phyloP scores from a whole-genome alignment of 2,797 vertebrate species.

The Columba guinea region DNA sequence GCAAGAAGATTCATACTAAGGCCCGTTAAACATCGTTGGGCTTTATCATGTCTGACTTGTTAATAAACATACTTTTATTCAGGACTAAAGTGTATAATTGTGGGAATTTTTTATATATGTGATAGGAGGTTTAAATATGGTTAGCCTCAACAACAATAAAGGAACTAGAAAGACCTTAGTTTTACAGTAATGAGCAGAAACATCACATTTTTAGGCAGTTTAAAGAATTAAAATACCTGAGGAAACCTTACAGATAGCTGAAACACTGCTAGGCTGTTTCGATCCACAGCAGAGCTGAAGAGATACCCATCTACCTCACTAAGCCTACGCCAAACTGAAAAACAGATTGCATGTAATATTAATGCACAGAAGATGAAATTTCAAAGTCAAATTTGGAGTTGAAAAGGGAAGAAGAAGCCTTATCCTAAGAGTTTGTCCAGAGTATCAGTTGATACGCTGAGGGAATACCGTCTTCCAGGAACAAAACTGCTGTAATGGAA shows the following conservation, averaged over 20 bases:
- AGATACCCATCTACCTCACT: background rate
- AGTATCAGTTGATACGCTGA: accelerated
- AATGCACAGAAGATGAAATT: background rate
- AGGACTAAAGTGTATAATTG: background rate
- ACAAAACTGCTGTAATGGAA: background rate
- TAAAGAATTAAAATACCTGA: background rate
- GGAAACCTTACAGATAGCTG: background rate
- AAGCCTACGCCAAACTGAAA: background rate
- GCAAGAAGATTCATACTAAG: background rate
- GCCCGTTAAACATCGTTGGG: background rate
- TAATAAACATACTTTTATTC: background rate
- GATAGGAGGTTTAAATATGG: background rate
- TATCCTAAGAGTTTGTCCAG: background rate
- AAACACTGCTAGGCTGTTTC: background rate
- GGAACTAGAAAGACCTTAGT: background rate
- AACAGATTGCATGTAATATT: background rate
- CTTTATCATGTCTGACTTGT: background rate
- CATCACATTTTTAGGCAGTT: background rate
- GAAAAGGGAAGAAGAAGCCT: background rate
- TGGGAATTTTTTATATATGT: background rate
- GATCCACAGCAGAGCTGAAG: background rate
- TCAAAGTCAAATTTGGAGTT: background rate
- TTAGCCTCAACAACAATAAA: background rate
- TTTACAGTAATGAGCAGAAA: background rate
- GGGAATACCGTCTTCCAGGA: background rate